Base-by-base conservation (phyloP, 2,888 invertebrate species). In the Eledona agricola region DNA sequence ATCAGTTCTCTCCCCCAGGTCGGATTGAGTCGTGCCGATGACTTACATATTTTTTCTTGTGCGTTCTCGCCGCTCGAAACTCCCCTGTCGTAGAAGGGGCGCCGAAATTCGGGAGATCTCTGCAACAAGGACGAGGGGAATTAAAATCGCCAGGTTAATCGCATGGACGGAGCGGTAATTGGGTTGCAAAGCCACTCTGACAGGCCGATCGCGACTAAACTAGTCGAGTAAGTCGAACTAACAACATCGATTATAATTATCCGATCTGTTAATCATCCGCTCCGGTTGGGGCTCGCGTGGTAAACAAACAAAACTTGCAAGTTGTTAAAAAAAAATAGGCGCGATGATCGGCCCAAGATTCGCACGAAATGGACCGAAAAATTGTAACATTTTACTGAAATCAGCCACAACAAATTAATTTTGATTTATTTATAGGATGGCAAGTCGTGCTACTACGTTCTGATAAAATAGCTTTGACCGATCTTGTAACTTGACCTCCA, bases 51-150 rank as follows among this genome's bases (percentile, higher is more conserved):
- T 13, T 38, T 26, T 19, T 40, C 26, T 16, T 46, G 38, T 16
- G 47, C 7, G 22, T 37, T 52, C 6, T 63, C 60, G 29, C 50
- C 55, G 0, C 51, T 61, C n/a, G 60, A 58, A 6, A 63, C 55
- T 22, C 65, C 60, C 20, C 62, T 55, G 42, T 58, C 13, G 11
- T 52, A 62, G 3, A 40, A 23, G n/a, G 63, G 66, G 42, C 64
- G 59, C 13, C 55, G 55, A 11, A 62, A 60, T 11, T 66, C 62
- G 9, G 65, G 67, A 1, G 68, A 70, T 51, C 65, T 63, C 70
- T 70, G 65, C 5, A 67, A 68, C 34, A 50, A 51, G 55, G 49
- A 12, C 32, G 34, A 40, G 15, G n/a, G 17, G 12, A 28, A 43
- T n/a, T 11, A 31, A 31, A 29, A 29, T 3, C 13, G 11, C 7